phyloP scores from a whole-genome alignment of 1,140 invertebrate genomes.

The Chymomyza costata region DNA sequence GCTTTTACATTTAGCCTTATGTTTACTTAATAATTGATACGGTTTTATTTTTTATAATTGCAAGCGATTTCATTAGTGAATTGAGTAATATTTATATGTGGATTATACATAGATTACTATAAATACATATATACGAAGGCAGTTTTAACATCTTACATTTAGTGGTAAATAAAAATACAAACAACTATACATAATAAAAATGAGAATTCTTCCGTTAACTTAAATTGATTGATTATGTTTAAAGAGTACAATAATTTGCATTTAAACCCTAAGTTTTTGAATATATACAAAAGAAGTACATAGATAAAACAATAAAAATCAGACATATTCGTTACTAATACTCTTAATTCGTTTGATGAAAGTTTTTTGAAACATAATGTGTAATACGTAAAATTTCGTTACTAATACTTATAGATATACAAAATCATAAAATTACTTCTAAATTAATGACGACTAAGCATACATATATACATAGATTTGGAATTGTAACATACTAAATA shows the following conservation, averaged over 20 bases:
- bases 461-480: conserved; percentile 62
- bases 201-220: conserved; percentile 12
- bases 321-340: too few species aligned
- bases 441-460: conserved; percentile 29
- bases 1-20: conserved; percentile 28
- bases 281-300: conserved; percentile 14
- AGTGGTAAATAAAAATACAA: conserved; percentile 6
- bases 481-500: too few species aligned
- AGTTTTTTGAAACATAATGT: too few species aligned
- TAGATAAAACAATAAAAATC: too few species aligned
- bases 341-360: too few species aligned
- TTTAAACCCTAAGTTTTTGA: conserved; percentile 7
- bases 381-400: too few species aligned
- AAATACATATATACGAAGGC: too few species aligned
- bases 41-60: conserved; percentile 46
- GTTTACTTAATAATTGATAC: conserved; percentile 57
- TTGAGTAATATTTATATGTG: conserved; percentile 16
- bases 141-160: too few species aligned
- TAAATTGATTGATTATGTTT: too few species aligned
- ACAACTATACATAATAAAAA: conserved; percentile 3
- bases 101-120: too few species aligned
- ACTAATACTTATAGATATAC: conserved; percentile 39
- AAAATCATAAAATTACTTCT: conserved; percentile 59
- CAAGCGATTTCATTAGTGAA: conserved; percentile 59
- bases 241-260: conserved; percentile 30